Conservation (phyloP, 2,888 invertebrate species). For the Neocrepidodera transversa region DNA sequence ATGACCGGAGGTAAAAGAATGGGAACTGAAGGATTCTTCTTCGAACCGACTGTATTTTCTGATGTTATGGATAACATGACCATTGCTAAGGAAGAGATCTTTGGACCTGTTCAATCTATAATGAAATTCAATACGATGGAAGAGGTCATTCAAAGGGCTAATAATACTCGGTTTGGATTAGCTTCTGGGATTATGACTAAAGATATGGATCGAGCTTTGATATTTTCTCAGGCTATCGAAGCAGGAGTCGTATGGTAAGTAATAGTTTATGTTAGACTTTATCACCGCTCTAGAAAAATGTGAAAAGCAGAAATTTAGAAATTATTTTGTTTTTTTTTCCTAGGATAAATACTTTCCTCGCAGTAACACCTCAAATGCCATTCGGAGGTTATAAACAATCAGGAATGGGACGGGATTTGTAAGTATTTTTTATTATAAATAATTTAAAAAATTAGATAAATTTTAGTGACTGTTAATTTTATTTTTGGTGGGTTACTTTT, state of each 20-base stretch:
- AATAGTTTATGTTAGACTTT: background rate
- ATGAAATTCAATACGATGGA: constrained; percentile 79
- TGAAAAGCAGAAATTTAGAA: too few species aligned
- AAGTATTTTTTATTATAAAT: too few species aligned
- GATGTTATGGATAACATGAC: constrained; percentile 78
- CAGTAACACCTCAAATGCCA: constrained; percentile 75
- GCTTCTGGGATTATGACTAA: constrained; percentile 85
- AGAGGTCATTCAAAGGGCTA: constrained; percentile 84
- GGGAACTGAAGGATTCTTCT: constrained; percentile 75
- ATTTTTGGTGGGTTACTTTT: too few species aligned
- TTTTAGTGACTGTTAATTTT: too few species aligned
- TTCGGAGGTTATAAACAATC: constrained; percentile 89
- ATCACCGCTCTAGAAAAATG: background rate
- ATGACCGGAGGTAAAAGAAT: constrained; percentile 75
- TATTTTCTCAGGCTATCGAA: background rate
- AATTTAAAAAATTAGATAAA: too few species aligned
- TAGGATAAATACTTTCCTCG: constrained; percentile 79
- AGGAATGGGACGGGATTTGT: constrained; percentile 82
- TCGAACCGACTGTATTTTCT: constrained; percentile 80
- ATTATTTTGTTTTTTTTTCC: constrained; percentile 37
- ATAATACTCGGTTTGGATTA: constrained; percentile 80
- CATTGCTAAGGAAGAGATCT: constrained; percentile 84
- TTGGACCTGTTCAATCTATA: constrained; percentile 89
- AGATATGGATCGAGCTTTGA: constrained; percentile 65
- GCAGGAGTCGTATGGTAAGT: constrained; percentile 1